A percentile compares a stretch with the other conserved stretches of the same genome.
Conservation (phyloP, 2,113 vertebrate species). For the Nasalis larvatus region DNA sequence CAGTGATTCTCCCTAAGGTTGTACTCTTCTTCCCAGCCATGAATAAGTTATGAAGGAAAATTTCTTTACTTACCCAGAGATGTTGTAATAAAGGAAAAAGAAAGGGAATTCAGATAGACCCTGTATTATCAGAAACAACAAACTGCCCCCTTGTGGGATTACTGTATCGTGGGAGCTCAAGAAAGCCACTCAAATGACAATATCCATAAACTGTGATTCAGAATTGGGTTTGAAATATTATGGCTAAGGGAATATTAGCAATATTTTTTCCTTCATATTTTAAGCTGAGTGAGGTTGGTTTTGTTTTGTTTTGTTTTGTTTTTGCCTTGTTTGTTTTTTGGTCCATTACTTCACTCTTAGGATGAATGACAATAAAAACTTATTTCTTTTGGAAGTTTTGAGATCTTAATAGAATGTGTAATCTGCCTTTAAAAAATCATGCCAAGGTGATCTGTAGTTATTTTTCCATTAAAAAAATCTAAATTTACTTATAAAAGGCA, state of each 20-base stretch:
- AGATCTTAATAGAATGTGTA: background rate
- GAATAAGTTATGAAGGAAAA: slow-evolving; percentile 60
- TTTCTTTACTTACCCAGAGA: slow-evolving; percentile 55
- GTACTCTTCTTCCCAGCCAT: slow-evolving; percentile 1
- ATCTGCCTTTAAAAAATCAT: background rate
- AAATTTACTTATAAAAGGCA: background rate
- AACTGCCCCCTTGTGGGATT: background rate
- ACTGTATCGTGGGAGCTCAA: background rate
- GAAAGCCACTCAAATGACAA: background rate
- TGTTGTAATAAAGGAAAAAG: background rate
- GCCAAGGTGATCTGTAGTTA: background rate
- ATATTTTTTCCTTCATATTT: slow-evolving; percentile 19
- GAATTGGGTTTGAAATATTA: background rate
- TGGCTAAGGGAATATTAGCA: background rate
- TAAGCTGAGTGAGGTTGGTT: background rate
- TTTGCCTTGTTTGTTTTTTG: background rate
- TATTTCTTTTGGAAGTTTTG: background rate
- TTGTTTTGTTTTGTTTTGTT: background rate
- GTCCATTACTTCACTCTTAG: background rate
- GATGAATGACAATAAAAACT: background rate
- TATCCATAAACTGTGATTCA: background rate
- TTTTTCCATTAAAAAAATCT: background rate
- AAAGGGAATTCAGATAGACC: slow-evolving; percentile 13
- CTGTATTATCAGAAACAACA: background rate
- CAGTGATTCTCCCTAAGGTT: background rate